Percentiles rank a stretch among this genome's conserved stretches.
phyloP scores from a whole-genome alignment of 2,113 vertebrate genomes.

The Neotragus pygmaeus region DNA sequence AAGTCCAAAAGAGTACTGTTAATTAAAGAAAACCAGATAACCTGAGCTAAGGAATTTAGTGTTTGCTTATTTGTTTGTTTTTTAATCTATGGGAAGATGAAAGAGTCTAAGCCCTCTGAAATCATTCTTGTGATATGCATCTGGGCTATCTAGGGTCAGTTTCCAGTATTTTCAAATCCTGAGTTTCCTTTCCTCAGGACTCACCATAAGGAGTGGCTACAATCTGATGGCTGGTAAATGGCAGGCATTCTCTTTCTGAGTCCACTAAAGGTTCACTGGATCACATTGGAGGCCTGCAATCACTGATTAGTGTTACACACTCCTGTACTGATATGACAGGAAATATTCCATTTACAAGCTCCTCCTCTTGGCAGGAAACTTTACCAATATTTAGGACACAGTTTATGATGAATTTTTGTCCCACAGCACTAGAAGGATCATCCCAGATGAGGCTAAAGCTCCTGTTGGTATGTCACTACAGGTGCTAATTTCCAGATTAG shows the following conservation, averaged over 20 bases:
- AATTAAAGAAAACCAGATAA: neutral
- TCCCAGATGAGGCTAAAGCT: neutral
- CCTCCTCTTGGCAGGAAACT: neutral
- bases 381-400: neutral
- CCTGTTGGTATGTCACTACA: neutral
- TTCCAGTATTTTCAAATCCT: neutral
- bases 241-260: neutral
- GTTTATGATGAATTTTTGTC: neutral
- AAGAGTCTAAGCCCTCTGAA: neutral
- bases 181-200: neutral
- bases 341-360: neutral
- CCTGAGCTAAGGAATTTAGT: neutral
- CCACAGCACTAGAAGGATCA: neutral
- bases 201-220: neutral
- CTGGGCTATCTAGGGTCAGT: neutral
- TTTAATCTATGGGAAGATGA: neutral
- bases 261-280: neutral
- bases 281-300: neutral
- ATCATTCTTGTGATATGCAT: neutral
- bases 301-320: neutral
- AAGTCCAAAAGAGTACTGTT: neutral
- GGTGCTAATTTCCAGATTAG: neutral
- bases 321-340: neutral
- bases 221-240: neutral
- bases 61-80: too few relatives aligned